These are phyloP conservation scores for Epistrophella euchroma DNA, from an alignment of 2,888 invertebrate species.

Conservation along the genomic window DNA sequence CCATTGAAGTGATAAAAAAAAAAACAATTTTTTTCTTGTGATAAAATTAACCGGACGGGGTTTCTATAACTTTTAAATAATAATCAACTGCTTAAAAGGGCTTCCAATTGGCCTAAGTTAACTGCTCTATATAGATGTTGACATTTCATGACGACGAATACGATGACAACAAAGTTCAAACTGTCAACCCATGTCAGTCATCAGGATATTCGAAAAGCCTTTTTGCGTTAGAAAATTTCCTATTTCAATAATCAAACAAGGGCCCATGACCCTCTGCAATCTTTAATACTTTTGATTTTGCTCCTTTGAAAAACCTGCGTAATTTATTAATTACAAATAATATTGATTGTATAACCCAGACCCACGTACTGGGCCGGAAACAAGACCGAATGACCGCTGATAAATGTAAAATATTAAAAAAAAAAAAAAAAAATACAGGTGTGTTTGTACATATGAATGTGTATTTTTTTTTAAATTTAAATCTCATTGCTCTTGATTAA, in stretches of 20 bases:
- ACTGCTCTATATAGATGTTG: constrained; percentile 26
- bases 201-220: background rate
- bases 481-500: constrained; percentile 24
- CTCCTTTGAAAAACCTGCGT: background rate
- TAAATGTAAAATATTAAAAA: constrained; percentile 18
- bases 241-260: background rate
- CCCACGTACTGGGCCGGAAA: background rate
- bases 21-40: background rate
- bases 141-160: constrained; percentile 1
- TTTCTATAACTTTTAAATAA: constrained; percentile 19
- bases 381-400: background rate
- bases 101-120: constrained; percentile 23
- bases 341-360: constrained; percentile 2
- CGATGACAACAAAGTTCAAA: background rate
- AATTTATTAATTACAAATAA: constrained; percentile 30
- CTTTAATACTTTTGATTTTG: background rate
- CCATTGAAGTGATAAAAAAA: constrained; percentile 24
- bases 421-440: background rate
- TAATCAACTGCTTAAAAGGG: constrained; percentile 32
- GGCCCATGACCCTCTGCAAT: no score
- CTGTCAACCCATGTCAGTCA: constrained; percentile 16
- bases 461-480: constrained; percentile 15
- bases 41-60: background rate
- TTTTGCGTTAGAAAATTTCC: constrained; percentile 4
- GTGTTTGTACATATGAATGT: background rate